Base-by-base conservation (phyloP, 2,113 vertebrate genomes). In the Macquaria ambigua region DNA sequence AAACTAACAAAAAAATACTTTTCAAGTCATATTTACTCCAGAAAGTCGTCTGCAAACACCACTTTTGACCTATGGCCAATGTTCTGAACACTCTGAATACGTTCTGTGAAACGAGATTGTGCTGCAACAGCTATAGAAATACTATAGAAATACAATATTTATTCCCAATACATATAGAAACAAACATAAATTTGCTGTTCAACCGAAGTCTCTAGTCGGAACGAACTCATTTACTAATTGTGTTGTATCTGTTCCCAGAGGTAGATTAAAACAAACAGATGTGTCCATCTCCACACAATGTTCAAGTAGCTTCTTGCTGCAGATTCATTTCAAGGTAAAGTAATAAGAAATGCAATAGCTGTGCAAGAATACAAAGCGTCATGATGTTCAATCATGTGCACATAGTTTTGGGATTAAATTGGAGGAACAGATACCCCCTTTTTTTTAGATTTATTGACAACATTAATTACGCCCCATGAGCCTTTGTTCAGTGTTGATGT, bases 261-360 rank as follows among this genome's bases (percentile, higher is more conserved):
- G 21, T 37, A 31, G 39, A 79, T 25, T 74, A 12, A 73, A 81
- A 73, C 37, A 58, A 21, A n/a, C 59, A 8, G 72, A 48, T 11
- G 46, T 39, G 18, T 4, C 28, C 28, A 31, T 31, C 28, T 31
- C 28, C 28, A 31, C 28, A 31, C 28, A 31, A 61, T 18, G 28
- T 15, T 3, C 34, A 2, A 34, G 34, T 34, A 34, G 31, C 61
- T 21, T 67, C 20, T 67, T 23, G 46, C 23, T 31, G 64, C 80
- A 69, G 55, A 61, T 69, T 69, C 0, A 69, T 74, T 68, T 67
- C 28, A 55, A 53, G 23, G 55, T 62, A 58, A n/a, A 69, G 41
- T 11, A 52, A 41, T 37, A 68, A 74, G 2, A 34, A 64, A 37
- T 48, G 21, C 39, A 58, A 68, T 0, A 52, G 21, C 6, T 37